phyloP scores from a whole-genome alignment of 1,140 invertebrate genomes.

The Protaetia brevitarsis region DNA sequence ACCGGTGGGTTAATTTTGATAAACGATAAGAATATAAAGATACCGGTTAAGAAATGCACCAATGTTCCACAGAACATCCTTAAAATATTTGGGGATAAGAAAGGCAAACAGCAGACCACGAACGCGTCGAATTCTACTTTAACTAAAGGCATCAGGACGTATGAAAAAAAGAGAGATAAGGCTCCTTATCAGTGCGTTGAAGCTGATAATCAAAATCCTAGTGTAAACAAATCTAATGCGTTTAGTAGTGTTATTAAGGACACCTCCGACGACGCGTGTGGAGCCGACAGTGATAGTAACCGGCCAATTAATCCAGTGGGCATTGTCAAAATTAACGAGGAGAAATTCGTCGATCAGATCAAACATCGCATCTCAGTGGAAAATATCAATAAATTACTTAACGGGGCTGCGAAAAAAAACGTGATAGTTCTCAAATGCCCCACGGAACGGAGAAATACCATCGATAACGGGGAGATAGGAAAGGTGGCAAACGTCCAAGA shows the following conservation, averaged over 20 bases:
- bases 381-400: background rate
- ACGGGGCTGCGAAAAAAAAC: background rate
- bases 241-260: background rate
- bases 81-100: background rate
- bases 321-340: background rate
- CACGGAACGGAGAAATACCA: background rate
- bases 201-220: background rate
- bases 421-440: background rate
- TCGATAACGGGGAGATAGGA: background rate
- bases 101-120: no score
- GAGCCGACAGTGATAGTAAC: background rate
- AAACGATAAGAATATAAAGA: background rate
- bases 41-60: background rate
- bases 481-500: no score
- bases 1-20: background rate
- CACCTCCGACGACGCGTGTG: background rate
- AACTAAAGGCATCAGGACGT: background rate
- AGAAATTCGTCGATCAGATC: background rate
- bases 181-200: background rate
- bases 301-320: background rate
- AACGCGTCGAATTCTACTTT: background rate
- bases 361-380: background rate
- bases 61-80: background rate
- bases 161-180: slow-evolving; percentile 5
- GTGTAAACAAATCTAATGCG: background rate